Base-by-base conservation (phyloP, 1,140 invertebrate species). In the Stratiolaelaps scimitus region DNA sequence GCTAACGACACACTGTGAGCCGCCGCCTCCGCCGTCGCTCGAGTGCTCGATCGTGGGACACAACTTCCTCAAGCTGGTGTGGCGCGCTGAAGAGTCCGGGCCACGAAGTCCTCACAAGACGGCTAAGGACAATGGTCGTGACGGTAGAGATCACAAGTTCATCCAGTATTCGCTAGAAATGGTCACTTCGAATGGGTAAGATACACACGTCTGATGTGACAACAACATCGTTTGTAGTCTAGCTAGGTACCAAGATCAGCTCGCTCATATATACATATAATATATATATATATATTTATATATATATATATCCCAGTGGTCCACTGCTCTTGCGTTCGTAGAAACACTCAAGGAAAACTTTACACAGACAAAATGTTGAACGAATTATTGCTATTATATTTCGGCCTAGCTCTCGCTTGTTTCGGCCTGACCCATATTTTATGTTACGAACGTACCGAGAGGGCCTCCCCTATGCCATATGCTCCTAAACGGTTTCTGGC, bases 21-120 rank as follows among this genome's bases (percentile, higher is more conserved):
- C 88, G 0, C 89, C 89, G 0, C 70, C 78, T 1, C 84, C 88
- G 23, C 88, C 89, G 0, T 75, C 75, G 47, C 76, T 92, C 15
- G 83, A 87, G 70, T 86, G 84, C 74, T 79, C 83, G 7, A 81
- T 80, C 47, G 76, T 78, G 6, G 83, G 82, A 0, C 85, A 88
- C 75, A 89, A 89, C 76, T 84, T 83, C 75, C 78, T 92, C 60
- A 88, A 88, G 72, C 78, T 92, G 20, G 88, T 88, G 74, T 92
- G 89, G 89, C 83, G 82, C 19, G 34, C 53, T 15, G 53, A 60
- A 26, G 53, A 60, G 34, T 15, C 53, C 26, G 34, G 34, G 10
- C 34, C 53, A 60, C 53, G 53, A 26, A 60, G 53, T 60, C 53
- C 53, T 26, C 53, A 60, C 53, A 60, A 60, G 10, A 60, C 26